Base-by-base conservation (phyloP, 2,888 invertebrate species). In the Drosophila planitibia region DNA sequence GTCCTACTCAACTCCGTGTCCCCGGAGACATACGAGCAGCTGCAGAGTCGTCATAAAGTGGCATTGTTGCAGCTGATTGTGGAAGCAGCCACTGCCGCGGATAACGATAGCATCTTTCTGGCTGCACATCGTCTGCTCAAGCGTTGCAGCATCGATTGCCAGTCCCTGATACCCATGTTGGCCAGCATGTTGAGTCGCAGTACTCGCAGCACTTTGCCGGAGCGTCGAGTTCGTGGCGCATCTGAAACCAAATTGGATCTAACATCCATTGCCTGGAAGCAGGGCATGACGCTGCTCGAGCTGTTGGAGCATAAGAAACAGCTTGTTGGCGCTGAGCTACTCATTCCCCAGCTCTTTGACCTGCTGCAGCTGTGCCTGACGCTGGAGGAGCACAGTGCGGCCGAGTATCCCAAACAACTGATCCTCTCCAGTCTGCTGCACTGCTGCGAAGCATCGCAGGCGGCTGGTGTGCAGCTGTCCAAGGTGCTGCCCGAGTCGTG, bases 381-480 rank as follows among this genome's bases (percentile, higher is more conserved):
- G 74, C 96, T 97, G 83, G 97, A 98, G 87, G 96, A 97, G 79
- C 97, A 97, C 87, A 95, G 96, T 2, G 95, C 96, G 25, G 95
- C 97, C 0, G 98, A 99, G 92, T 99, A 99, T 91, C 95, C 97
- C 0, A 98, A 98, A 92, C 98, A 99, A 91, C 94, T 99, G 22
- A 94, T 97, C 28, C 94, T 99, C 0, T 96, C 97, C 0, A 95
- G 96, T 1, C 94, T 98, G 37, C 94, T 97, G 91, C 95, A 96
- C 90, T 96, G 95, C 85, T 96, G 96, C 82, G 94, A 95, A 83
- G 95, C 95, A 85, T 94, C 95, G 0, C 91, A 94, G 25, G 81
- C 83, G 1, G 91, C 94, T 55, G 94, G 94, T 14, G 90, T 94
- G 3, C 93, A 94, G 55, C 85, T 94, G 4, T 90, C 94, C 0